Base-by-base conservation (phyloP, 2,888 invertebrate species). In the Metacarcinus magister region DNA sequence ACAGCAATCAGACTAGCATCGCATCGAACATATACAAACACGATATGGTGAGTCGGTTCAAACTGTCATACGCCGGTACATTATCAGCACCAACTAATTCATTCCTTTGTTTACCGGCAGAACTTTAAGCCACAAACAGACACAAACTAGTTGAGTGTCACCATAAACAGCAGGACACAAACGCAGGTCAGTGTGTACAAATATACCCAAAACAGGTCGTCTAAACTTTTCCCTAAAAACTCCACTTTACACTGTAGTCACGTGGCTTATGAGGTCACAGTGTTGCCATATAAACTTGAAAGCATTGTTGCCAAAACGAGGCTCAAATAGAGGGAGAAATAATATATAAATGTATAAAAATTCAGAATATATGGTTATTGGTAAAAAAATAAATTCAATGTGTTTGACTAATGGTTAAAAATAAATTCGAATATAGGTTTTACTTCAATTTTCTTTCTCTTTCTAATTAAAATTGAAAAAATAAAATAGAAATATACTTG, bases 91-190 rank as follows among this genome's bases (percentile, higher is more conserved):
- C 82, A 82, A 82, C 82, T 82, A 82, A 82, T 82, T 82, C 82
- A 32, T 32, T 1, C 82, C 82, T 82, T 82, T 82, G 82, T 82
- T 82, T 82, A 82, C 82, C 7, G 32, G 82, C 82, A 82, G 32
- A 82, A 82, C 82, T 82, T 82, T 82, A 32, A 32, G 28, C 82
- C 82, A 82, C 82, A 82, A 82, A 82, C 82, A n/a, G 32, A 82
- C 82, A 82, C 82, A 82, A 28, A 32, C 82, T 13, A 8, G 28
- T 4, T 28, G 8, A n/a, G 82, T 82, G 82, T 82, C 82, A 32
- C 82, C 2, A 32, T 32, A 82, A 82, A 82, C 32, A 28, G 82
- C 32, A 13, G 32, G 13, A 28, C 82, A 32, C 32, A 82, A 82
- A 82, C 19, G 28, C 82, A 13, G 82, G 82, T 82, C 82, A 82